These are phyloP conservation scores for Teleiodes luculella DNA, from an alignment of 2,888 invertebrate genomes.

Conservation along the genomic window DNA sequence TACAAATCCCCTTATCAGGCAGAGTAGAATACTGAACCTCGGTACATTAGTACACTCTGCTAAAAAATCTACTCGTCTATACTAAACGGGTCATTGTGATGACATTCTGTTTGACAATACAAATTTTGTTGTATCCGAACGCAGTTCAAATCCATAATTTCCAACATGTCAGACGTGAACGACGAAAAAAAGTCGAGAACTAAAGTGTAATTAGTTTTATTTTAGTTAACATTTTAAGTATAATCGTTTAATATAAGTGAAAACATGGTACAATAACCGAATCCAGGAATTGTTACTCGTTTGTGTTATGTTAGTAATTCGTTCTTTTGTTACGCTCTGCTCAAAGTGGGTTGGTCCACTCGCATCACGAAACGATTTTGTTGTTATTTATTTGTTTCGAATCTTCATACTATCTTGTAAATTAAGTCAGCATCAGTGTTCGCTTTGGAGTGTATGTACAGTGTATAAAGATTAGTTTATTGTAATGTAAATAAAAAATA, in stretches of 20 bases:
- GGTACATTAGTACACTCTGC: too few relatives aligned
- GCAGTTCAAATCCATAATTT: slow-evolving; percentile 31
- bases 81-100: not conserved
- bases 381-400: slow-evolving; percentile 62
- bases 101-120: not conserved
- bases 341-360: slow-evolving; percentile 28
- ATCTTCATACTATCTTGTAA: slow-evolving; percentile 43
- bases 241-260: slow-evolving; percentile 41
- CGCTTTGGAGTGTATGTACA: slow-evolving; percentile 37
- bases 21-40: too few relatives aligned
- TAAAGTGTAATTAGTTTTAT: slow-evolving; percentile 46
- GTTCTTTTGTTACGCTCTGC: slow-evolving; percentile 22
- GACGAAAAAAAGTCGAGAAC: slow-evolving; percentile 37
- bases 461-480: slow-evolving; percentile 47
- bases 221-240: slow-evolving; percentile 27
- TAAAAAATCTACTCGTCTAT: too few relatives aligned
- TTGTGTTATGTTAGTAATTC: slow-evolving; percentile 23
- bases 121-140: slow-evolving; percentile 11
- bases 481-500: slow-evolving; percentile 78
- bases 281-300: slow-evolving; percentile 30
- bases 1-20: too few relatives aligned
- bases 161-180: slow-evolving; percentile 63
- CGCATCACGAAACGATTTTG: slow-evolving; percentile 40
- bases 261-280: slow-evolving; percentile 39
- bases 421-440: slow-evolving; percentile 38